A percentile compares a stretch with the other conserved stretches of the same genome.
Conservation (phyloP, 1,140 invertebrate genomes). For the Atta colombica region DNA sequence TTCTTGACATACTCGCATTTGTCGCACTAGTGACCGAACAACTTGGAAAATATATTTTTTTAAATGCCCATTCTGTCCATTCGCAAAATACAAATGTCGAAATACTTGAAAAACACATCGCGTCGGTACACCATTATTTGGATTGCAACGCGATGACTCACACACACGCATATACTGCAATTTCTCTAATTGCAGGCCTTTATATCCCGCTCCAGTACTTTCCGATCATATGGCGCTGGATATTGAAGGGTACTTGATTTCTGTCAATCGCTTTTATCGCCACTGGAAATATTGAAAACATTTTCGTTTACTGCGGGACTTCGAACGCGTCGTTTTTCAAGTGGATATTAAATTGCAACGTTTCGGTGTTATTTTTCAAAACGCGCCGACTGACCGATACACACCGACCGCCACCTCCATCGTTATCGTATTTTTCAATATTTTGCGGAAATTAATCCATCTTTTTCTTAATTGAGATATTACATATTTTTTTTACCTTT, state of each 20-base stretch:
- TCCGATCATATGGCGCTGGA: constrained; percentile 66
- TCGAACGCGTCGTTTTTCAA: constrained; percentile 52
- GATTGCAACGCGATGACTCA: constrained; percentile 73
- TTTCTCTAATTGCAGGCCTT: constrained; percentile 77
- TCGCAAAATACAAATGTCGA: constrained; percentile 65
- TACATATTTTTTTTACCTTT: background rate
- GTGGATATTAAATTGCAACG: constrained; percentile 65
- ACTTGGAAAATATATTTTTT: constrained; percentile 56
- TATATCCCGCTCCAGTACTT: constrained; percentile 68
- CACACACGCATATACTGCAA: constrained; percentile 58
- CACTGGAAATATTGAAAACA: constrained; percentile 75
- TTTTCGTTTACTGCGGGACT: constrained; percentile 69
- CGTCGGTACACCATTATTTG: constrained; percentile 74
- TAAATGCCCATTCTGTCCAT: constrained; percentile 54
- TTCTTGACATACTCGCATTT: constrained; percentile 9
- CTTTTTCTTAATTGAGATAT: constrained; percentile 30
- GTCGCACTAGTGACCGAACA: background rate
- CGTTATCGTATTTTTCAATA: constrained; percentile 32
- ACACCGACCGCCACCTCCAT: constrained; percentile 2
- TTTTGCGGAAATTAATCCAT: constrained; percentile 34
- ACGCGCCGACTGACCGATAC: constrained; percentile 45
- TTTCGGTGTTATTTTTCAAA: constrained; percentile 63
- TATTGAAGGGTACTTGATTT: constrained; percentile 73
- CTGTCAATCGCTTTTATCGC: constrained; percentile 76
- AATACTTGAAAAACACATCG: constrained; percentile 73